Conservation (phyloP, 2,113 vertebrate species). For the Oryzias celebensis region DNA sequence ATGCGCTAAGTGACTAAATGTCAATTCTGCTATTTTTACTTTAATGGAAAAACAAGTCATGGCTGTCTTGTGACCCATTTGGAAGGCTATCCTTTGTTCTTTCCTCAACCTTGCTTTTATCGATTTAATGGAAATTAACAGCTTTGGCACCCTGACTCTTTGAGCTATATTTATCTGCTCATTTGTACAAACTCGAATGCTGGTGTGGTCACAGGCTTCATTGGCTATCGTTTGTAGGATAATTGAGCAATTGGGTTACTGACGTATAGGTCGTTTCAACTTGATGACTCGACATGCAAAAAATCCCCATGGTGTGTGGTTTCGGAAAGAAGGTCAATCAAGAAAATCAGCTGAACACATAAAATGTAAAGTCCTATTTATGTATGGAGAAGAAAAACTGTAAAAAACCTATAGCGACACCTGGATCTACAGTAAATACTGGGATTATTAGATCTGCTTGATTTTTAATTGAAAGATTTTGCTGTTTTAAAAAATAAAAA, state of each 20-base stretch:
- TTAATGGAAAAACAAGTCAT: neutral
- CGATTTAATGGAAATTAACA: slow-evolving; percentile 35
- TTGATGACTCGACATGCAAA: slow-evolving; percentile 66
- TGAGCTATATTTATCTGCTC: slow-evolving; percentile 8
- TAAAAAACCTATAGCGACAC: neutral
- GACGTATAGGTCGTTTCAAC: slow-evolving; percentile 59
- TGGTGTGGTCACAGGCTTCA: slow-evolving; percentile 59
- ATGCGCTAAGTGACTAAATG: neutral
- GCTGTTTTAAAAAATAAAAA: too few species aligned
- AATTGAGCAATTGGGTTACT: slow-evolving; percentile 69
- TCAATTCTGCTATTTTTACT: neutral
- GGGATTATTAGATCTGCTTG: neutral
- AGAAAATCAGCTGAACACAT: slow-evolving; percentile 18
- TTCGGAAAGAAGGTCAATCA: slow-evolving; percentile 5
- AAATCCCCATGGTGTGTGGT: slow-evolving; percentile 30
- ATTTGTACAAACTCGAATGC: slow-evolving; percentile 16
- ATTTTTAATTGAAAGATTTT: too few species aligned
- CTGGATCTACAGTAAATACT: neutral
- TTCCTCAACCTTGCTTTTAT: neutral
- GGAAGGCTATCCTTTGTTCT: slow-evolving; percentile 25
- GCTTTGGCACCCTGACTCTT: slow-evolving; percentile 1
- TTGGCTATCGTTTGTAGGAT: slow-evolving; percentile 63
- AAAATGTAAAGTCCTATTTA: neutral
- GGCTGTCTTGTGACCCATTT: slow-evolving; percentile 47
- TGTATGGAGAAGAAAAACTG: neutral